These are phyloP conservation scores for Erythrocercus mccallii DNA, from an alignment of 2,113 vertebrate genomes.

Conservation along the genomic window DNA sequence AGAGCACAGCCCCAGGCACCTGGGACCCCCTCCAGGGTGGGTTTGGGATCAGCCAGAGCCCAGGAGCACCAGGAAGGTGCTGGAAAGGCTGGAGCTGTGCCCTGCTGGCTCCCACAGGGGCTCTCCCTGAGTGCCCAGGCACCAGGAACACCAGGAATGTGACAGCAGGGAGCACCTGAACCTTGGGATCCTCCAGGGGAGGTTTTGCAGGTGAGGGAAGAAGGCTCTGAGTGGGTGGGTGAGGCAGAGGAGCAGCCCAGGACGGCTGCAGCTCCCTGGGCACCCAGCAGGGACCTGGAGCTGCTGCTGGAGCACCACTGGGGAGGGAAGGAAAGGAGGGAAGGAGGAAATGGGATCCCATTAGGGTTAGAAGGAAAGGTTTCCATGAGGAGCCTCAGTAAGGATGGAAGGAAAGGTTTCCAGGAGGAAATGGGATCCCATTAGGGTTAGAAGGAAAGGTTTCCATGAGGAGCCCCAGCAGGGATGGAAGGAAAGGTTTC, in stretches of 20 bases:
- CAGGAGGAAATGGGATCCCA: too few species aligned
- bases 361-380: not conserved
- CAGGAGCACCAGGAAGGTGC: not conserved
- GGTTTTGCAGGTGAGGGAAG: not conserved
- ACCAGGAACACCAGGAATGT: not conserved
- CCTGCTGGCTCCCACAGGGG: not conserved
- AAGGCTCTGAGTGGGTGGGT: not conserved
- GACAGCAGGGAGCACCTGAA: not conserved
- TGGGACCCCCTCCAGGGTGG: rapidly evolving
- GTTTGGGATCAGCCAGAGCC: not conserved
- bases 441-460: not conserved
- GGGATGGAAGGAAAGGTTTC: rapidly evolving
- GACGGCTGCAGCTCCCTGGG: not conserved
- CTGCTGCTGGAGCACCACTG: not conserved
- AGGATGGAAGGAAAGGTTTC: not conserved
- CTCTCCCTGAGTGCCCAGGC: not conserved
- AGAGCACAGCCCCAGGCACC: not conserved
- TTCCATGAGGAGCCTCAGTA: too few species aligned
- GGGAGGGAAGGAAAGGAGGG: not conserved
- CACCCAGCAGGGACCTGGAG: not conserved
- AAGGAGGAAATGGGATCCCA: not conserved
- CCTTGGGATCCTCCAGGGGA: not conserved
- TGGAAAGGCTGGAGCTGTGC: not conserved
- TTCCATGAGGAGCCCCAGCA: not conserved
- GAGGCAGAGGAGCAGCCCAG: not conserved